These are phyloP conservation scores for Sinocyclocheilus anophthalmus DNA, from an alignment of 2,113 vertebrate species.

Conservation along the genomic window DNA sequence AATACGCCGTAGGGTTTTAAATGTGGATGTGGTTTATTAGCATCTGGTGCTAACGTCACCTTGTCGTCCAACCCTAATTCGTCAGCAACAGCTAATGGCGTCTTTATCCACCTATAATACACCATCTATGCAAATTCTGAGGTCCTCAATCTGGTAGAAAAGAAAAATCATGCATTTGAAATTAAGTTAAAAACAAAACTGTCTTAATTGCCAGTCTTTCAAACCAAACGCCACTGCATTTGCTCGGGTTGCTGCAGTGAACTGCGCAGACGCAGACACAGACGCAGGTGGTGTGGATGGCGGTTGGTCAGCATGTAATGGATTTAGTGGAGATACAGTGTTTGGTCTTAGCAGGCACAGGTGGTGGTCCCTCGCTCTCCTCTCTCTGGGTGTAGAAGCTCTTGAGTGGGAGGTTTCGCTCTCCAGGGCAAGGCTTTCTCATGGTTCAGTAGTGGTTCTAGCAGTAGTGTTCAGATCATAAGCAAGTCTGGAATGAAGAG, in stretches of 20 bases:
- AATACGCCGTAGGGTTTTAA: conserved; percentile 60
- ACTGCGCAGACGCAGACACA: not conserved
- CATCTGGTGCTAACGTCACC: conserved; percentile 17
- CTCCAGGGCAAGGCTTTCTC: conserved; percentile 43
- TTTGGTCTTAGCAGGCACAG: conserved; percentile 72
- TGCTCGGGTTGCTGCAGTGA: conserved; percentile 24
- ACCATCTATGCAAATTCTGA: conserved; percentile 39
- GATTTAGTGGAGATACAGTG: conserved; percentile 58
- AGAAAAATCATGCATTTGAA: conserved; percentile 54
- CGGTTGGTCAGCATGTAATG: conserved; percentile 42
- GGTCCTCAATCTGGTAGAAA: conserved; percentile 42
- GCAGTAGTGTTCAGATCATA: conserved; percentile 62
- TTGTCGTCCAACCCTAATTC: conserved; percentile 11
- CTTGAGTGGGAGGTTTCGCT: conserved; percentile 35
- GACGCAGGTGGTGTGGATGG: not conserved
- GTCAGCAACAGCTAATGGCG: conserved; percentile 19
- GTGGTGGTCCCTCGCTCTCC: conserved; percentile 55
- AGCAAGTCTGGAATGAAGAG: conserved; percentile 50
- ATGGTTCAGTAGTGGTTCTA: conserved; percentile 71
- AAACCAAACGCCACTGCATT: conserved; percentile 21
- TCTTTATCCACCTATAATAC: conserved; percentile 49
- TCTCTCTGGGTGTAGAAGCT: conserved; percentile 44
- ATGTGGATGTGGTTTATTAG: conserved; percentile 40
- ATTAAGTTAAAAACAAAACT: conserved; percentile 32
- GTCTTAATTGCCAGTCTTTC: conserved; percentile 4